Percentiles rank a stretch among this genome's conserved stretches.
Conservation (phyloP, 2,888 invertebrate species). For the Nineta flava region DNA sequence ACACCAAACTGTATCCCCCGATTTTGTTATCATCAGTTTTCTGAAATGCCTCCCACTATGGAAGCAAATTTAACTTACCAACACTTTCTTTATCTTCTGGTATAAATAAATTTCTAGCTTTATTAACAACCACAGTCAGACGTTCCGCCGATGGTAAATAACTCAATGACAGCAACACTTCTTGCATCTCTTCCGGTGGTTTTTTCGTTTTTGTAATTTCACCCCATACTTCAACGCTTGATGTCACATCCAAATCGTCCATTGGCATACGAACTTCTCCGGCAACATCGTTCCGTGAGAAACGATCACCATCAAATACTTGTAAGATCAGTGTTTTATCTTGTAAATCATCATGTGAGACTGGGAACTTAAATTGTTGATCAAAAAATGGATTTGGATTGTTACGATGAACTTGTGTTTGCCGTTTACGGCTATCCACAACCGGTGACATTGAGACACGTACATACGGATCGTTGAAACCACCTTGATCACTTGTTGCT, state of each 20-base stretch:
- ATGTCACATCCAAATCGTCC: constrained; percentile 61
- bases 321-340: constrained; percentile 64
- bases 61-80: too few relatives aligned
- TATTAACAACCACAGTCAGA: constrained; percentile 65
- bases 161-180: constrained; percentile 67
- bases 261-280: constrained; percentile 69
- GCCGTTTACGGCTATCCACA: constrained; percentile 69
- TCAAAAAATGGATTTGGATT: constrained; percentile 79
- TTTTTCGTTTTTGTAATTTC: constrained; percentile 69
- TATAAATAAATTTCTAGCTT: constrained; percentile 68
- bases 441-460: constrained; percentile 63
- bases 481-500: constrained; percentile 68
- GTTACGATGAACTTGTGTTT: constrained; percentile 70
- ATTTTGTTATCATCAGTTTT: too few relatives aligned
- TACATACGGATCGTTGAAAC: constrained; percentile 82
- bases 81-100: constrained; percentile 49
- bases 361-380: constrained; percentile 85
- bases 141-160: constrained; percentile 80
- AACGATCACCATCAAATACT: constrained; percentile 52
- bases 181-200: constrained; percentile 67
- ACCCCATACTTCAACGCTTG: constrained; percentile 73
- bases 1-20: too few relatives aligned
- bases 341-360: constrained; percentile 71
- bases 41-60: too few relatives aligned
- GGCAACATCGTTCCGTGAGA: constrained; percentile 75